Percentiles rank a stretch among this genome's conserved stretches.
These are phyloP conservation scores for Agriopis aurantiaria DNA, from an alignment of 2,888 invertebrate species.

Conservation along the genomic window DNA sequence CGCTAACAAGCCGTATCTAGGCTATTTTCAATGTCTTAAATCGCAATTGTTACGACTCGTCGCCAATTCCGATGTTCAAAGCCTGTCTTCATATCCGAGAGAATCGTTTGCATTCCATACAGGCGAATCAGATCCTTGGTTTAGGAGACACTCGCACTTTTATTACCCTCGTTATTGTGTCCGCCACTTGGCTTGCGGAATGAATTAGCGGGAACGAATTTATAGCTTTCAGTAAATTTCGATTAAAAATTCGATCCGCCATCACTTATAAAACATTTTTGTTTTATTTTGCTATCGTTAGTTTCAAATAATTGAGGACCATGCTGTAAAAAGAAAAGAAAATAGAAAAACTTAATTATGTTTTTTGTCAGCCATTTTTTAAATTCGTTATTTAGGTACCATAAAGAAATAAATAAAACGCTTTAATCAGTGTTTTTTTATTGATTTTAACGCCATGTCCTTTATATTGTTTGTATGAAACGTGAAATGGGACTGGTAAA, in stretches of 20 bases:
- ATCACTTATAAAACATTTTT: no score
- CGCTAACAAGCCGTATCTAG: slow-evolving; percentile 35
- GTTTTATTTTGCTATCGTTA: no score
- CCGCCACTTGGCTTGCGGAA: slow-evolving; percentile 37
- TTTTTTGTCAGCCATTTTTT: no score
- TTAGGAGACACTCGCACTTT: slow-evolving; percentile 40
- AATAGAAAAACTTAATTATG: no score
- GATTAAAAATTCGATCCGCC: not conserved
- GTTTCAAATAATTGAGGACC: no score
- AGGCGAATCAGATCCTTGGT: slow-evolving; percentile 37
- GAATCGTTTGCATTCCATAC: slow-evolving; percentile 40
- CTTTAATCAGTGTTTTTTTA: no score
- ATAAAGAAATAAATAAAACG: no score
- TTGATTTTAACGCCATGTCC: no score
- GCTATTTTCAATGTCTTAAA: slow-evolving; percentile 42
- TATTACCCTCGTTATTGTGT: slow-evolving; percentile 38
- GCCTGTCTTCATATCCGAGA: slow-evolving; percentile 28
- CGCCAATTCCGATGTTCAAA: slow-evolving; percentile 29
- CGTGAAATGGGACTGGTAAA: no score
- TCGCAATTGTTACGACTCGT: slow-evolving; percentile 34
- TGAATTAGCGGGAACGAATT: slow-evolving; percentile 35
- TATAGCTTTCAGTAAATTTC: slow-evolving; percentile 14
- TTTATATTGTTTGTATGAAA: no score
- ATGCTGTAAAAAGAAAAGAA: no score
- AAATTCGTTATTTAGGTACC: no score